Base-by-base conservation (phyloP, 2,888 invertebrate species). In the Amiota communis region DNA sequence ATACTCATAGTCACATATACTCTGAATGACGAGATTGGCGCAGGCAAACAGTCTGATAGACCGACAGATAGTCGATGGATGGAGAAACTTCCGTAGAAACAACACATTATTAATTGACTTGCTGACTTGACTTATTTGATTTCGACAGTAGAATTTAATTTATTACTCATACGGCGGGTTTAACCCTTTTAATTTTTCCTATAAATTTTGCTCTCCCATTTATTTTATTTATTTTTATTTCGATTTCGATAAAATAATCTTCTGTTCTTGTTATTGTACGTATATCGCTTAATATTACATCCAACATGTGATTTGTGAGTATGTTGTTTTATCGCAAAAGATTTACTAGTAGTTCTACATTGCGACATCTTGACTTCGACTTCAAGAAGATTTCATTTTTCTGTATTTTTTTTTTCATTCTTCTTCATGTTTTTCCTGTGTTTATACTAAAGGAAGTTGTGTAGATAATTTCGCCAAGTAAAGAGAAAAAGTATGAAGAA, bases 31-130 rank as follows among this genome's bases (percentile, higher is more conserved):
- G 36, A 36, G 36, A 36, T 0, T 36, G 36, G 36, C 17, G 10
- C 23, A 59, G 20, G 10, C 51, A 51, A 13, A 51, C 51, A 2
- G 23, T 36, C 10, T 8, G 12, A n/a, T 2, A 51, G 53, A 51
- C 53, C 3, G 13, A 51, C 12, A 51, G 8, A 3, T 6, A 51
- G 53, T 8, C 53, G n/a, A 8, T n/a, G 17, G 13, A 20, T 59
- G 17, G 11, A 10, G 17, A 3, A 17, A 59, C 15, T 15, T 59
- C 59, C 15, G 53, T 8, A 12, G 12, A 51, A 51, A 8, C 53
- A n/a, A 51, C 59, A n/a, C 20, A 53, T 83, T 85, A 84, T 83
- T 83, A 83, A 86, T 83, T 86, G 83, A 86, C 83, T 83, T 86
- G 86, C 17, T 83, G 81, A 84, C 85, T 86, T 83, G 83, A 86